Evolutionary conservation across 2,888 invertebrate species (phyloP), one percentile per base, ranked within the genome.

Genomic region (Lordiphosa fenestrarum): DNA sequence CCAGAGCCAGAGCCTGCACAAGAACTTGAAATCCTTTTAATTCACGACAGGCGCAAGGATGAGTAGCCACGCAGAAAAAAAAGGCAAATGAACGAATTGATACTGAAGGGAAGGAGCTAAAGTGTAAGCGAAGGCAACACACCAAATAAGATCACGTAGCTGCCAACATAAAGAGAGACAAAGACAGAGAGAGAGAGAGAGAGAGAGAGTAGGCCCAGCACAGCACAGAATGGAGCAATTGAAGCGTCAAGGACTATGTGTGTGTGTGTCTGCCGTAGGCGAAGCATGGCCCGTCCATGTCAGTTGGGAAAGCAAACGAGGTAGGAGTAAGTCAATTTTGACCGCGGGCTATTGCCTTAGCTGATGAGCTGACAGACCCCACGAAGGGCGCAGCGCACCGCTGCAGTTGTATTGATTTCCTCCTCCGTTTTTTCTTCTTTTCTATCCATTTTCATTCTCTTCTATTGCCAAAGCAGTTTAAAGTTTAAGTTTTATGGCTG

Each of bases 101-200:
- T 83, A 75, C 70, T 68, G 74, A 65, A 66, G 51, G 42, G 48
- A 46, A 47, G 40, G 52, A 78, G 71, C 50, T 40, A 51, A 57
- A 56, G 9, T 30, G 9, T 30, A 30, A 54, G 54, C 83, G 48
- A 62, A 50, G 73, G 69, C 64, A 63, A 59, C 49, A 66, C 82
- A 66, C 71, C 71, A 76, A 86, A 87, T 87, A 86, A 86, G 87
- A 87, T 86, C 86, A 87, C 86, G 87, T 86, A 85, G 75, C 69
- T 75, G 72, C 64, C 68, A 66, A 66, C 64, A 38, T 13, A 30
- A 30, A 2, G 9, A 49, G 50, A 39, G 44, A 49, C 35, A 23
- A 52, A 47, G 56, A 52, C 35, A 59, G 49, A 53, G 33, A 39
- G 37, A 38, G 21, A 30, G 19, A 2, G 9, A 49, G 50, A 39